phyloP scores from a whole-genome alignment of 2,797 vertebrate species.

The Argya squamiceps region DNA sequence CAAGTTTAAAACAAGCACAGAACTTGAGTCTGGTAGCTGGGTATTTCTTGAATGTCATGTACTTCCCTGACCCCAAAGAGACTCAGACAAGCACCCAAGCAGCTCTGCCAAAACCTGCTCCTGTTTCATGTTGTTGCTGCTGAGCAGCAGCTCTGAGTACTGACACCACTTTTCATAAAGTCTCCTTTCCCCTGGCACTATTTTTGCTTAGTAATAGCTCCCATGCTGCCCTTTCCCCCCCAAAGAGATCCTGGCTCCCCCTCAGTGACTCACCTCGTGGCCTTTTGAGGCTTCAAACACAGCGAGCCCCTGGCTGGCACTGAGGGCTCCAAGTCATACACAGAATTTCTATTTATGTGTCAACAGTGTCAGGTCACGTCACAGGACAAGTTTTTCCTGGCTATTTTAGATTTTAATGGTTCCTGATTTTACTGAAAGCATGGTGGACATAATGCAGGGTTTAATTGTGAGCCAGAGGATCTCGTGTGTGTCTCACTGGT shows the following conservation, averaged over 20 bases:
- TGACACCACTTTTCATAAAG: not conserved
- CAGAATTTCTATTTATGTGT: not conserved
- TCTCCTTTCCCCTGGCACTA: not conserved
- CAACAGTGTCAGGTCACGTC: fast-evolving
- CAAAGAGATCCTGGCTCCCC: not conserved
- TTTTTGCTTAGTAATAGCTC: not conserved
- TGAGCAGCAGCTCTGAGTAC: not conserved
- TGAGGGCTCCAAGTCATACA: not conserved
- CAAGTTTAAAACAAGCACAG: not conserved
- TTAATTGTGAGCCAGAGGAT: not conserved
- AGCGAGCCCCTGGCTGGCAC: not conserved
- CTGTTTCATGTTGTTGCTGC: not conserved
- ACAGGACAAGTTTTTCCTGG: not conserved
- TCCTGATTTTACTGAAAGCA: not conserved
- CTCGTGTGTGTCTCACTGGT: fast-evolving
- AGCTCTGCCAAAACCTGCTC: not conserved
- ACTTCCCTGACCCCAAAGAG: not conserved
- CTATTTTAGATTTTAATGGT: not conserved
- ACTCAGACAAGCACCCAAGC: not conserved
- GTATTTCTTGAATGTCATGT: not conserved
- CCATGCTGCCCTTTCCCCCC: not conserved
- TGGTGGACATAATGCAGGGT: fast-evolving
- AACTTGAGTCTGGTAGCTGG: not conserved
- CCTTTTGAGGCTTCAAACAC: not conserved
- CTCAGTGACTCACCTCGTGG: fast-evolving